Conservation (phyloP, 1,140 invertebrate species). For the Drosophila micromelanica region DNA sequence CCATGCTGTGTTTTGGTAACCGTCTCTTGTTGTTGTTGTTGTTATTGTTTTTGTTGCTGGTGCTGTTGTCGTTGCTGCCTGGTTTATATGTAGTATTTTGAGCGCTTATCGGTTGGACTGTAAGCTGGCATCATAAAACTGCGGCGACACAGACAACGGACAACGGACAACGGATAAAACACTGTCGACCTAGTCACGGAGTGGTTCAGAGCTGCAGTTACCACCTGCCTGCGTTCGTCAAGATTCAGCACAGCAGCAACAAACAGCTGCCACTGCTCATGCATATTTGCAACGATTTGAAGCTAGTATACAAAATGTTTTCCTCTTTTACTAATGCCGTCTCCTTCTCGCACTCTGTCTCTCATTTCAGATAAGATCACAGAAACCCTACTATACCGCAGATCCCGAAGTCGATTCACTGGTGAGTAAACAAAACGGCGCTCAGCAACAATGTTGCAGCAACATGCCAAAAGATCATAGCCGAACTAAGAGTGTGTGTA, state of each 20-base stretch:
- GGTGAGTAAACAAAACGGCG: conserved; percentile 89
- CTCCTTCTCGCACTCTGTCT: conserved; percentile 63
- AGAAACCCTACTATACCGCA: conserved; percentile 98
- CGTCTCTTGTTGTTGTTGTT: conserved; percentile 44
- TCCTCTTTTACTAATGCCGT: conserved; percentile 18
- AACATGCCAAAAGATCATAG: conserved; percentile 69
- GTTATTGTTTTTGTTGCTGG: conserved; percentile 42
- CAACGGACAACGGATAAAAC: conserved; percentile 11
- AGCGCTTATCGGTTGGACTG: conserved; percentile 59
- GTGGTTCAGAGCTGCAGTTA: conserved; percentile 20
- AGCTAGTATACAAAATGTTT: conserved; percentile 32
- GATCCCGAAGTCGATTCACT: conserved; percentile 99
- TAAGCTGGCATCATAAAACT: conserved; percentile 69
- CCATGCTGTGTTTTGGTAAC: conserved; percentile 62
- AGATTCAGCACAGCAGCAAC: conserved; percentile 36
- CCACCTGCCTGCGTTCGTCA: conserved; percentile 55
- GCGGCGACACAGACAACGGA: conserved; percentile 43
- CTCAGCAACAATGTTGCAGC: conserved; percentile 65
- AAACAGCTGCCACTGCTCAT: conserved; percentile 38
- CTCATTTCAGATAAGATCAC: conserved; percentile 96
- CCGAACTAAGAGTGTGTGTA: conserved; percentile 22
- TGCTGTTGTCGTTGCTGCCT: conserved; percentile 12
- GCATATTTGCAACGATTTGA: conserved; percentile 48
- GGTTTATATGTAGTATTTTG: conserved; percentile 61
- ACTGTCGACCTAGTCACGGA: conserved; percentile 43